Evolutionary conservation across 2,888 invertebrate genomes (phyloP), one percentile per base, ranked within the genome.

Genomic region (Falcaria lacertinaria): DNA sequence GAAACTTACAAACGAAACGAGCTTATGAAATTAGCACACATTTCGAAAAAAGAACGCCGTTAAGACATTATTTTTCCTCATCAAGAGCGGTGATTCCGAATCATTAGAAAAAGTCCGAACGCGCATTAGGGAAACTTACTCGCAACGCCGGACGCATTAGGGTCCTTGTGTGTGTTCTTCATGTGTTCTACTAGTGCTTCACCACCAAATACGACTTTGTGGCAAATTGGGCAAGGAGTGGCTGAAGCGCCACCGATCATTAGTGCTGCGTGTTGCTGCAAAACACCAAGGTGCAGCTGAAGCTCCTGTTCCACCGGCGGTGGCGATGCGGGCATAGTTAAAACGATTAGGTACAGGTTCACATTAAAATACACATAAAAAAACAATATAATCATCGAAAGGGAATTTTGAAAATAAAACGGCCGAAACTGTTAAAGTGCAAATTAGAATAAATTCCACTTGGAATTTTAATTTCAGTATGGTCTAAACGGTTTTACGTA

Each of bases 111-210:
- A 49, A 53, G 60, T 51, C 61, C 69, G 64, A 66, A 54, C 57
- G 41, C 37, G 22, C 60, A 48, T 52, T 69, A 65, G 67, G 61
- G 78, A 83, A 82, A 94, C 95, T 95, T 95, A 96, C 96, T 95
- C 91, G 95, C 95, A 89, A 95, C 95, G 77, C 95, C 95, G 64
- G 95, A 94, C 60, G 95, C 95, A 83, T 95, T 95, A 33, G 96
- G 97, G 74, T 97, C 97, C 91, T 97, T 97, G 89, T 97, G 97
- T 42, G 96, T 95, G 80, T 96, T 95, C 89, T 97, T 97, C 97
- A 97, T 97, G 84, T 97, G 97, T 86, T 97, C 97, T 92, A 97
- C 96, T 50, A 97, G 92, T 44, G 96, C 96, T 88, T 97, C 97
- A 56, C 96, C 96, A 61, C 96, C 96, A 71, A 97, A 93, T 90